phyloP scores from a whole-genome alignment of 2,113 vertebrate genomes.

The Phaetusa simplex region DNA sequence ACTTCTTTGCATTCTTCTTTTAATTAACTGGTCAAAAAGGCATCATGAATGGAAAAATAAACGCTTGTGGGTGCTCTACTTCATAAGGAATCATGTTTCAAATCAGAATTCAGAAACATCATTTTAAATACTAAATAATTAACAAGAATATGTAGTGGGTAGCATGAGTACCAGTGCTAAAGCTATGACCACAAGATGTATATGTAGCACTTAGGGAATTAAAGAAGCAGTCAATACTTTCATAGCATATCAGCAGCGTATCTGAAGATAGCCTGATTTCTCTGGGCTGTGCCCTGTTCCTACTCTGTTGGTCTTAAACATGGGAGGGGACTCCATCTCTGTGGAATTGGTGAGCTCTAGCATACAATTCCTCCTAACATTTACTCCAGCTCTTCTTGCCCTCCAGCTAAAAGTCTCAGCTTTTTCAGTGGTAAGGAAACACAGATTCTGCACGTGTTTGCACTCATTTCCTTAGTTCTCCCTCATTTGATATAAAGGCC shows the following conservation, averaged over 20 bases:
- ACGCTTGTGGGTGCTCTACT: background rate
- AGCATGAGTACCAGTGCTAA: background rate
- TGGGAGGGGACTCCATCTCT: background rate
- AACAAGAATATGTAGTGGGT: background rate
- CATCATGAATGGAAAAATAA: background rate
- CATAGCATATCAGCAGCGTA: background rate
- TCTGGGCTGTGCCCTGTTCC: background rate
- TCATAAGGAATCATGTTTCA: background rate
- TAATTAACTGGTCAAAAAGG: background rate
- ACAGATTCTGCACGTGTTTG: background rate
- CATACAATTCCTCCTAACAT: background rate
- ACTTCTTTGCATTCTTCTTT: background rate
- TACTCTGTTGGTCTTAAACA: background rate
- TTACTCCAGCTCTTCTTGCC: background rate
- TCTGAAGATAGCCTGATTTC: background rate
- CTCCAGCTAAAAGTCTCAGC: background rate
- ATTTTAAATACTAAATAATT: background rate
- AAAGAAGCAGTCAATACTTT: background rate
- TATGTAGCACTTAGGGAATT: background rate
- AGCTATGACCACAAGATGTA: background rate
- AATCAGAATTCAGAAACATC: background rate
- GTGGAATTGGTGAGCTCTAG: background rate
- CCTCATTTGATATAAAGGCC: rapidly evolving
- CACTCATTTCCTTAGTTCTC: background rate
- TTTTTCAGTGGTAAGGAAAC: background rate